These are phyloP conservation scores for Lysandra bellargus DNA, from an alignment of 2,888 invertebrate species.

Conservation along the genomic window DNA sequence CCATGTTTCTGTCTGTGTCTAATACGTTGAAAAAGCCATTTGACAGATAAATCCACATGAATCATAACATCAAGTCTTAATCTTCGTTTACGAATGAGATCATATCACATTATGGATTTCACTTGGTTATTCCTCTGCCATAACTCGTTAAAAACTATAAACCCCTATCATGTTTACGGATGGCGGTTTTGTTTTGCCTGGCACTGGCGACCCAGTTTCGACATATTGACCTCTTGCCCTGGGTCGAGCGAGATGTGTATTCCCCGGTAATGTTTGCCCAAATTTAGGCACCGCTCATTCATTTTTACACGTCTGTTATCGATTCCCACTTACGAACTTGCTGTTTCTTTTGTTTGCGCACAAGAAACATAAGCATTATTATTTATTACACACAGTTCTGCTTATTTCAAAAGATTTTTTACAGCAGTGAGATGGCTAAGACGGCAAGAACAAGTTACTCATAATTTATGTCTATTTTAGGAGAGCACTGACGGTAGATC, in stretches of 20 bases:
- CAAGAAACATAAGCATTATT: too few relatives aligned
- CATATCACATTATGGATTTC: too few relatives aligned
- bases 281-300: background rate
- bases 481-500: too few relatives aligned
- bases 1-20: too few relatives aligned
- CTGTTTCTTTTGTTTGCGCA: background rate
- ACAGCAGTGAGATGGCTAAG: too few relatives aligned
- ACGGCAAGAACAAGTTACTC: background rate
- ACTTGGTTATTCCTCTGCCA: background rate
- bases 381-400: too few relatives aligned
- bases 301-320: background rate
- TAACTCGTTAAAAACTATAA: background rate
- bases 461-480: background rate
- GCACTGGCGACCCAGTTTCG: slow-evolving; percentile 63
- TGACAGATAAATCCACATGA: too few relatives aligned
- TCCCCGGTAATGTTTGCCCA: background rate
- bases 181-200: slow-evolving; percentile 68
- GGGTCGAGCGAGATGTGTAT: slow-evolving; percentile 5
- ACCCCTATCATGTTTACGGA: slow-evolving; percentile 34
- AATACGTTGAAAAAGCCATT: too few relatives aligned
- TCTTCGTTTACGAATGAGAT: too few relatives aligned
- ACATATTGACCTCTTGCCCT: slow-evolving; percentile 62
- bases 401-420: too few relatives aligned
- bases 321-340: too few relatives aligned
- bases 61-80: too few relatives aligned